Conservation (phyloP, 1,140 invertebrate species). For the Drosophila nasuta region DNA sequence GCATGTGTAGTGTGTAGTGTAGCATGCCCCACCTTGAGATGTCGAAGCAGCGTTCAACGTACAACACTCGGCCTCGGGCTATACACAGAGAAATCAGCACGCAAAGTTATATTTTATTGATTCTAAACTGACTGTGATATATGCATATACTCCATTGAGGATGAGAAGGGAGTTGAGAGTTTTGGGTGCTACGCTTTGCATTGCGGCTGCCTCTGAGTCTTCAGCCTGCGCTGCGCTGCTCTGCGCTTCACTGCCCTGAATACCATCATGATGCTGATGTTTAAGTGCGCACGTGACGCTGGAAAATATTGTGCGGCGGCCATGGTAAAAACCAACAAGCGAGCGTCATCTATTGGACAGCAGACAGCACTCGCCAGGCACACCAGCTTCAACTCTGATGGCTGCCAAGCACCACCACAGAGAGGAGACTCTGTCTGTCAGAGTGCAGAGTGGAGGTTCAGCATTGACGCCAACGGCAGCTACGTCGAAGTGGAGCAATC, state of each 20-base stretch:
- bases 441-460: background rate
- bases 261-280: constrained; percentile 74
- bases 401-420: background rate
- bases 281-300: constrained; percentile 77
- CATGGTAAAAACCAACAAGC: constrained; percentile 22
- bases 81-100: constrained; percentile 69
- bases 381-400: background rate
- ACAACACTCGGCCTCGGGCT: constrained; percentile 45
- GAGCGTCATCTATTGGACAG: constrained; percentile 7
- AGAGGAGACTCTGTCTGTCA: no score
- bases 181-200: constrained; percentile 25
- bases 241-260: constrained; percentile 70
- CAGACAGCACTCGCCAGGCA: no score
- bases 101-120: constrained; percentile 82
- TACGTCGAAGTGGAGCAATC: constrained; percentile 64
- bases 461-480: constrained; percentile 9
- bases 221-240: constrained; percentile 6
- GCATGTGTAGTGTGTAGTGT: background rate
- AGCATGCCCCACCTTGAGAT: constrained; percentile 58
- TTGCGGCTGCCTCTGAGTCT: constrained; percentile 11
- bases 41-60: constrained; percentile 3
- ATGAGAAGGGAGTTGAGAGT: background rate
- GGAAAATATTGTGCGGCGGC: constrained; percentile 32
- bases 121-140: constrained; percentile 79
- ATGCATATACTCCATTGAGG: constrained; percentile 22